A percentile compares a stretch with the other conserved stretches of the same genome.
phyloP scores from a whole-genome alignment of 2,797 vertebrate genomes.

The Meda fulgida region DNA sequence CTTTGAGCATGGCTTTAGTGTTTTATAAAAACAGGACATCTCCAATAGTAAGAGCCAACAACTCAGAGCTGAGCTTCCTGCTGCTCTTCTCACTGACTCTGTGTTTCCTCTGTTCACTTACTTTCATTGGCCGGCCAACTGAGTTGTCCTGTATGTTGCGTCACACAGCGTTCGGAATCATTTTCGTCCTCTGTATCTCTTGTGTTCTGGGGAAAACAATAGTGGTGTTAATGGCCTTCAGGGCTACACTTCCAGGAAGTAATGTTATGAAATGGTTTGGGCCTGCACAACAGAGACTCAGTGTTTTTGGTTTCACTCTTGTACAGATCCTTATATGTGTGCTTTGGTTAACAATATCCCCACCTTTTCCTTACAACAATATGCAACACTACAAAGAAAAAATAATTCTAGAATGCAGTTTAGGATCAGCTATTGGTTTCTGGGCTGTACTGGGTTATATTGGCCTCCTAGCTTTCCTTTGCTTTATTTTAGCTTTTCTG shows the following conservation, averaged over 20 bases:
- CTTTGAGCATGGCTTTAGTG: slow-evolving; percentile 45
- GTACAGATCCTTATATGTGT: slow-evolving; percentile 61
- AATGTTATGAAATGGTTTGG: slow-evolving; percentile 76
- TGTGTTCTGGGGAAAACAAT: background rate
- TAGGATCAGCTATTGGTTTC: slow-evolving; percentile 58
- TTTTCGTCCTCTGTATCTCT: slow-evolving; percentile 45
- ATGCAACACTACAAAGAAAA: slow-evolving; percentile 57
- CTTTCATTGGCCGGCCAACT: slow-evolving; percentile 71
- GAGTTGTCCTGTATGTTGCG: slow-evolving; percentile 72
- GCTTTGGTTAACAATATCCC: slow-evolving; percentile 57
- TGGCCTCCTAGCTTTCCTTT: slow-evolving; percentile 59
- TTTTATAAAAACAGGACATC: slow-evolving; percentile 51
- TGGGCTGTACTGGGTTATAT: slow-evolving; percentile 67
- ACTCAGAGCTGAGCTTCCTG: slow-evolving; percentile 40
- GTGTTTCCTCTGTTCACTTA: slow-evolving; percentile 74
- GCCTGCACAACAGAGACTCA: slow-evolving; percentile 70
- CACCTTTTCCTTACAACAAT: slow-evolving; percentile 60
- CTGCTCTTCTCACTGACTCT: slow-evolving; percentile 72
- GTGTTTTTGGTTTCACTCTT: slow-evolving; percentile 69
- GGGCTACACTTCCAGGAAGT: slow-evolving; percentile 69
- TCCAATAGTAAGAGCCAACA: slow-evolving; percentile 44
- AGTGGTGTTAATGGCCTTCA: slow-evolving; percentile 72
- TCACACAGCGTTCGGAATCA: slow-evolving; percentile 61
- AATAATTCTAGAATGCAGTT: slow-evolving; percentile 59
- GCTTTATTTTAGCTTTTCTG: slow-evolving; percentile 49